Evolutionary conservation across 2,797 vertebrate genomes (phyloP), one percentile per base, ranked within the genome.

Genomic region (Rhinella marina): DNA sequence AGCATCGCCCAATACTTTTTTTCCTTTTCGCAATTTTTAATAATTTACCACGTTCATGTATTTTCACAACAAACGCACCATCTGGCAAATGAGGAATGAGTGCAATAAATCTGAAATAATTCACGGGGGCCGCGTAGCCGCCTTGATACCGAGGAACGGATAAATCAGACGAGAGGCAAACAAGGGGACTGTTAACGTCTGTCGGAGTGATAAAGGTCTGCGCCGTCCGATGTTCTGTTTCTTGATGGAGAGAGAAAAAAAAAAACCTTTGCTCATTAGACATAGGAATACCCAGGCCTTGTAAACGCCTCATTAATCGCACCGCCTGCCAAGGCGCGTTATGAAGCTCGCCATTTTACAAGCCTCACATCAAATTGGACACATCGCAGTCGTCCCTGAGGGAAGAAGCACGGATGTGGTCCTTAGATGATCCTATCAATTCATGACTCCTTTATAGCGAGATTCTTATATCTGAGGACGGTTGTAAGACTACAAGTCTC

Each of bases 291-390:
- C 19, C 23, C 23, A 32, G 54, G 62, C 70, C 76, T 85, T 73
- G 87, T 75, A 85, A 88, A 85, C 21, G 66, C n/a, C 27, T 80
- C 76, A 85, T 88, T 75, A 88, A 88, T 88, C 82, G 81, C 77
- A 2, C 62, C 76, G 81, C 64, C 82, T 88, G 87, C 76, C 82
- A 64, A 13, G 62, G 12, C 12, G 9, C 13, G 13, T 81, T 85
- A 88, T 80, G 62, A 81, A 41, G 78, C n/a, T 23, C 56, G 32
- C 7, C 66, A 32, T 59, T 85, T 85, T 88, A 85, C 76, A 85
- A 88, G 87, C 57, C 68, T 70, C 82, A 64, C 56, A 80, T 81
- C 77, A 61, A 62, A 81, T 81, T 84, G 75, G 62, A 75, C 82
- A 50, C 17, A 41, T 54, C 56, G 12, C 41, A 13, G 57, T 13